phyloP scores from a whole-genome alignment of 1,140 invertebrate genomes.

The Anastatus disparis region DNA sequence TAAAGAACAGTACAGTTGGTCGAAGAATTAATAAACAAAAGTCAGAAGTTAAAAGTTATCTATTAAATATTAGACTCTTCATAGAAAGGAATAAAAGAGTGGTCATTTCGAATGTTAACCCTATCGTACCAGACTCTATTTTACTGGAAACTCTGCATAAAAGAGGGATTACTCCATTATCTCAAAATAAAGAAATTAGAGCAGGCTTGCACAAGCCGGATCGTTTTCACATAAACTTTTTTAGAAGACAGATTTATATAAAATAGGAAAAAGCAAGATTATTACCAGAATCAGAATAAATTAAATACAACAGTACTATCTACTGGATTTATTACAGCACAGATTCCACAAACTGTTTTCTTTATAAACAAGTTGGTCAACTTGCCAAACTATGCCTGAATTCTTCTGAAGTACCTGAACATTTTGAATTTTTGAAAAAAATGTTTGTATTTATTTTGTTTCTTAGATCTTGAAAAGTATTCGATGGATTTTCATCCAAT shows the following conservation, averaged over 20 bases:
- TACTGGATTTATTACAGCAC: too few species aligned
- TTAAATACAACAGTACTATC: too few species aligned
- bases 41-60: not conserved
- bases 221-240: not conserved
- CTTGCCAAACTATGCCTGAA: too few species aligned
- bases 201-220: not conserved
- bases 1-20: not conserved
- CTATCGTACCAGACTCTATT: not conserved
- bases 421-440: too few species aligned
- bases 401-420: too few species aligned
- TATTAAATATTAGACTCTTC: not conserved
- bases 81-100: slow-evolving; percentile 4
- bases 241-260: not conserved
- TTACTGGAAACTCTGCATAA: not conserved
- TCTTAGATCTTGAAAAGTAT: too few species aligned
- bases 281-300: too few species aligned
- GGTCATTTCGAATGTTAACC: not conserved
- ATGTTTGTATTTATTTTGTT: too few species aligned
- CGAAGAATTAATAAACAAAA: not conserved
- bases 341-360: too few species aligned
- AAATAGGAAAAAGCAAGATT: not conserved
- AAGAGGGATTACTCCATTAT: too few species aligned
- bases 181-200: not conserved
- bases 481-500: too few species aligned
- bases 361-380: too few species aligned